Base-by-base conservation (phyloP, 2,113 vertebrate species). In the Ovis canadensis region DNA sequence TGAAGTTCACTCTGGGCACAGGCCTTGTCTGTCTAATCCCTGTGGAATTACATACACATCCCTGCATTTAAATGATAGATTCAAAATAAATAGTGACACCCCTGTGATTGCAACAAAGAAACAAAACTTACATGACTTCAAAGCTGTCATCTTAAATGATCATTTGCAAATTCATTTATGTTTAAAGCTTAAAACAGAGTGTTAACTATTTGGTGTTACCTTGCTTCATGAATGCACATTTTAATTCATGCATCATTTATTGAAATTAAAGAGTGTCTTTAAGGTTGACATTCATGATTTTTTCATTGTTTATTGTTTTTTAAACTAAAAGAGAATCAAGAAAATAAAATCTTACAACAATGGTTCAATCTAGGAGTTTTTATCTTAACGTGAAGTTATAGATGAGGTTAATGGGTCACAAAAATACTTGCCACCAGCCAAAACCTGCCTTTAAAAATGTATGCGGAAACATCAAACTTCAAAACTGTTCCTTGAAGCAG, bases 161-260 rank as follows among this genome's bases (percentile, higher is more conserved):
- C 33, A 5, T 15, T n/a, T n/a, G 78, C 33, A 96, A 96, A 52
- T 90, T 50, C 77, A n/a, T 45, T 40, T 71, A 55, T 92, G 60
- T 88, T 94, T 94, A 91, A 93, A 91, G 19, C 88, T 91, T 86
- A 71, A 88, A 96, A 92, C 40, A 50, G 74, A 45, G 48, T 14
- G 27, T 80, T 67, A 62, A 80, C 43, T 14, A 12, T 13, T 16
- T 9, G 59, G 43, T 48, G 45, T 19, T 59, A 89, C 45, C 45
- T 89, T 78, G 88, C 45, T 91, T 94, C 71, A 55, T 50, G 88
- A 84, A 55, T 62, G 95, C 57, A 64, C 77, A 48, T 83, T 92
- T 96, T 71, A 87, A 80, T 74, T 91, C 59, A 80, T 64, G 50
- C 86, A 52, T 83, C 91, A 94, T 55, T 81, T 40, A 89, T 64